Percentiles rank a stretch among this genome's conserved stretches.
phyloP scores from a whole-genome alignment of 2,888 invertebrate species.

The Lasioglossum vierecki region DNA sequence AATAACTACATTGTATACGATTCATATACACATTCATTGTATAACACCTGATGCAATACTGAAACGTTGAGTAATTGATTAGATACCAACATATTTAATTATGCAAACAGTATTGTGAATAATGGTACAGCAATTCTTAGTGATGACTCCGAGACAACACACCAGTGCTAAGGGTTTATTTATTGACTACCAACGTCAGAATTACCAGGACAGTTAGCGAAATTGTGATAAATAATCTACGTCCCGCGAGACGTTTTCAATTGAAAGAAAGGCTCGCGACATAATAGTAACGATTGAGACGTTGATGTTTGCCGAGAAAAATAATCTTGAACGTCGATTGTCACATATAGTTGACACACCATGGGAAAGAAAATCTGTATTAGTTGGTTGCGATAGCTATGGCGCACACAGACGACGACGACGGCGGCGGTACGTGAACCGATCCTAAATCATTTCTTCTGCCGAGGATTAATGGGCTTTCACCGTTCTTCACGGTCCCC shows the following conservation, averaged over 20 bases:
- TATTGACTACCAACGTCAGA: background rate
- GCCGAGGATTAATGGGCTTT: constrained; percentile 58
- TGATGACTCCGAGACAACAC: too few relatives aligned
- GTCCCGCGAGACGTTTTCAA: background rate
- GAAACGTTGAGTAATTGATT: too few relatives aligned
- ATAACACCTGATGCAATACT: too few relatives aligned
- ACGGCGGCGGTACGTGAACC: constrained; percentile 40
- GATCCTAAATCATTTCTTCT: constrained; percentile 57
- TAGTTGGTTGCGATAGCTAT: constrained; percentile 38
- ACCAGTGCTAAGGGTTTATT: too few relatives aligned
- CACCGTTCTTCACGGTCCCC: constrained; percentile 51
- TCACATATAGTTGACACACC: constrained; percentile 10
- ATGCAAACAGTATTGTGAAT: too few relatives aligned
- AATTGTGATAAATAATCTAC: background rate
- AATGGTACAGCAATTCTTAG: too few relatives aligned
- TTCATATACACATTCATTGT: too few relatives aligned
- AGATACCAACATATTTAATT: too few relatives aligned
- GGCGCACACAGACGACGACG: constrained; percentile 24
- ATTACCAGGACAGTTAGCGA: background rate
- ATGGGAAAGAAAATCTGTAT: constrained; percentile 25
- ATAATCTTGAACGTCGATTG: constrained; percentile 6
- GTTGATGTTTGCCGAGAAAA: constrained; percentile 24
- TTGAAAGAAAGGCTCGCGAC: background rate
- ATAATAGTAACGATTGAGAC: constrained; percentile 31
- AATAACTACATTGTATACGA: too few relatives aligned